These are phyloP conservation scores for Clanis bilineata DNA, from an alignment of 2,888 invertebrate genomes.

Conservation along the genomic window DNA sequence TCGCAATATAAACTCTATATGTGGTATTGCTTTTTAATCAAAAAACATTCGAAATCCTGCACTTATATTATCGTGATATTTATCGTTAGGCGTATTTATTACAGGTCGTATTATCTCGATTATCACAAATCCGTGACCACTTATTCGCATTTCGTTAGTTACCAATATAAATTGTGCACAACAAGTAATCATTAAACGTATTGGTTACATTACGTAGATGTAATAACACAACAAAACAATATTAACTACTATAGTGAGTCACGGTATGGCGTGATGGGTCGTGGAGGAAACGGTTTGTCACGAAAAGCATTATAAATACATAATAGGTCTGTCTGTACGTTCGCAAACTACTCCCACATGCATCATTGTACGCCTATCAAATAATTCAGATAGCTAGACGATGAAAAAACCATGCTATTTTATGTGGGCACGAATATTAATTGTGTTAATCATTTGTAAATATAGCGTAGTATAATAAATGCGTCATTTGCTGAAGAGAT, in stretches of 20 bases:
- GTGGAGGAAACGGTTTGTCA: conserved; percentile 61
- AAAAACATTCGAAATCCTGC: background rate
- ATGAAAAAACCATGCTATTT: background rate
- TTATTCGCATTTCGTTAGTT: background rate
- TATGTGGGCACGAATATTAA: background rate
- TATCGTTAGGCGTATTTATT: conserved; percentile 1
- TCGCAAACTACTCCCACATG: conserved; percentile 34
- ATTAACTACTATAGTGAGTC: conserved; percentile 51
- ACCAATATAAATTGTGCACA: conserved; percentile 27
- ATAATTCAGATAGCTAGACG: conserved; percentile 18
- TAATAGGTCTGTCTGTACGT: background rate
- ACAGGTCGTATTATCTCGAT: background rate
- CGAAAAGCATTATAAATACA: conserved; percentile 42
- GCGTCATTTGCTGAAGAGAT: background rate
- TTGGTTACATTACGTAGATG: conserved; percentile 51
- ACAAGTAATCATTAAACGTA: conserved; percentile 11
- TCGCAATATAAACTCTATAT: background rate
- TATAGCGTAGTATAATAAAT: background rate
- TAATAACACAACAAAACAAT: conserved; percentile 54
- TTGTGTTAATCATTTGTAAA: background rate
- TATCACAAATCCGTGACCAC: conserved; percentile 1
- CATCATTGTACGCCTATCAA: conserved; percentile 27
- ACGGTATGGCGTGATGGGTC: conserved; percentile 59
- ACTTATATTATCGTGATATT: conserved; percentile 1
- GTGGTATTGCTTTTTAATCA: background rate